Evolutionary conservation across 2,797 vertebrate species (phyloP), one percentile per base, ranked within the genome.

Genomic region (Numenius phaeopus): DNA sequence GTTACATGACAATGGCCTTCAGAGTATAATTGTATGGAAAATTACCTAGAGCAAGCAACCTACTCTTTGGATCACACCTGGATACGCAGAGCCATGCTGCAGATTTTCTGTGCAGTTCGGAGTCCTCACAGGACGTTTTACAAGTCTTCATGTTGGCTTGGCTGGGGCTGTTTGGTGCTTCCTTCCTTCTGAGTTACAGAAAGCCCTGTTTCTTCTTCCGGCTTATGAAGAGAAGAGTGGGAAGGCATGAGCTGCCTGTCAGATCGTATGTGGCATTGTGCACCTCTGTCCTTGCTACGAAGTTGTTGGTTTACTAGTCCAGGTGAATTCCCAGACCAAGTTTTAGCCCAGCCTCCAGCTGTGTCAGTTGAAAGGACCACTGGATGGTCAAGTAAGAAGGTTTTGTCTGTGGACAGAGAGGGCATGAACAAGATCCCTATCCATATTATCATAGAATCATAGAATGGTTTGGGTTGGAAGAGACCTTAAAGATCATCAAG

Each of bases 211-310:
- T 66, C 47, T 72, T 64, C 17, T 85, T 67, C 40, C 54, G 46
- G 32, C 5, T 50, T 55, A 22, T 0, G 22, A 47, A 85, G 30
- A 0, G 2, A 66, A 65, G 9, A 42, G 47, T 2, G 7, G 27
- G 24, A 81, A 93, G 32, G 19, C 27, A 42, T 6, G 42, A 66
- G n/a, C 54, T 84, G 54, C 30, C 83, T 40, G 26, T 24, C 40
- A 73, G 55, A 42, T 20, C 1, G 0, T 30, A 12, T 11, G 32
- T 49, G 49, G 44, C 2, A 2, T 7, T 55, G 26, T 42, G 30
- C n/a, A 30, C 0, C 2, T 10, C n/a, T 77, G 20, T 54, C 46
- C 50, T 89, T 66, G 10, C 30, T 73, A 5, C 21, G 22, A 80
- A 69, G 20, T 47, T 10, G 21, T 17, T 42, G 23, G 11, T 54